Percentiles rank a stretch among this genome's conserved stretches.
These are phyloP conservation scores for Xestobium rufovillosum DNA, from an alignment of 2,888 invertebrate genomes.

Conservation along the genomic window DNA sequence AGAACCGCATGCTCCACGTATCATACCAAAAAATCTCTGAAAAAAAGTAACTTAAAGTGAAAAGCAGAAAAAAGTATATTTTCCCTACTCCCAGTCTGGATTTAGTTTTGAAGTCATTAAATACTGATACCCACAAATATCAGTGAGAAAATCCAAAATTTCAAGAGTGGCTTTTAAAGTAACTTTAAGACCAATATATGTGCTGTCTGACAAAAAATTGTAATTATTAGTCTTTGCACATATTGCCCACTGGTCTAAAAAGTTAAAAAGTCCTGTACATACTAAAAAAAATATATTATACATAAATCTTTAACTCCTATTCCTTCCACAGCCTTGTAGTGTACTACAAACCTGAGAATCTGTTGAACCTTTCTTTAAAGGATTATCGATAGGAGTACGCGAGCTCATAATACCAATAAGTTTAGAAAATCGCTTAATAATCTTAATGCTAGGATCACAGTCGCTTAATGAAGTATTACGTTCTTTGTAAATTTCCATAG, in stretches of 20 bases:
- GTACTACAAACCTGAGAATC: too few relatives aligned
- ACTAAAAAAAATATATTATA: too few relatives aligned
- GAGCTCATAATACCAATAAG: conserved; percentile 4
- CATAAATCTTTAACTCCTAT: background rate
- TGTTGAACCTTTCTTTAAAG: too few relatives aligned
- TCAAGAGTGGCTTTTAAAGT: background rate
- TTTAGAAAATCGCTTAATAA: conserved; percentile 1
- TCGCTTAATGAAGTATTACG: background rate
- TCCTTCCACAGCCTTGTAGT: too few relatives aligned
- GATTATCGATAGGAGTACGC: conserved; percentile 2
- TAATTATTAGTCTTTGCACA: background rate
- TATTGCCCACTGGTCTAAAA: background rate
- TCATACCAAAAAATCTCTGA: conserved; percentile 17
- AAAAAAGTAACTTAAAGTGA: conserved; percentile 6
- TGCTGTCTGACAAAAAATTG: conserved; percentile 1
- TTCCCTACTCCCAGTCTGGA: too few relatives aligned
- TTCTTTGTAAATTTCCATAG: conserved; percentile 4
- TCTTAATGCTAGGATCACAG: conserved; percentile 2
- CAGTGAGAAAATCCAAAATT: too few relatives aligned
- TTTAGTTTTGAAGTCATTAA: conserved; percentile 8
- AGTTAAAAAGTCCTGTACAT: background rate
- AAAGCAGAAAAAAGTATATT: too few relatives aligned
- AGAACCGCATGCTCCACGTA: conserved; percentile 19
- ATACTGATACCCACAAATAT: too few relatives aligned
- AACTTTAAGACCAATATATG: background rate